These are phyloP conservation scores for Cnemophilus loriae DNA, from an alignment of 2,113 vertebrate species.

Conservation along the genomic window DNA sequence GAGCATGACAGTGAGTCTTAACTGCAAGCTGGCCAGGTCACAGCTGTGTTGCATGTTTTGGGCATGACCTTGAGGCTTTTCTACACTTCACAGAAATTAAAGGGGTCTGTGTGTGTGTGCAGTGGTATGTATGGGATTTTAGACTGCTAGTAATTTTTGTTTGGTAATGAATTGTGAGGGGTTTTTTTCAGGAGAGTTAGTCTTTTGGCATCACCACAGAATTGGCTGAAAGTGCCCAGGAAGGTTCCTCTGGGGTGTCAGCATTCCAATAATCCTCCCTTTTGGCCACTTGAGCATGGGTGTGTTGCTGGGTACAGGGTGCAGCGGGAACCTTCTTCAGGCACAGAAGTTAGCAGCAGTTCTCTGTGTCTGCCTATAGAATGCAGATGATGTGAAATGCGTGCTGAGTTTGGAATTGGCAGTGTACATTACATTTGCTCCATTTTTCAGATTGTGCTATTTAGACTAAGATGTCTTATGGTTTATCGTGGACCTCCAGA, in stretches of 20 bases:
- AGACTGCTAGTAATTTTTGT: neutral
- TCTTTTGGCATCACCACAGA: neutral
- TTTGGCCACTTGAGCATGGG: neutral
- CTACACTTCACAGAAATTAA: neutral
- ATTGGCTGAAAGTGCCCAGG: neutral
- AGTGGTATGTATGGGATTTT: neutral
- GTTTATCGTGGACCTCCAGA: neutral
- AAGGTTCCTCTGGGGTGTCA: neutral
- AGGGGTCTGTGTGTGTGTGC: neutral
- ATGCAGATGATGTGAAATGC: neutral
- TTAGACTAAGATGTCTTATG: neutral
- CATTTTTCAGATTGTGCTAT: neutral
- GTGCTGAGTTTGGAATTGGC: neutral
- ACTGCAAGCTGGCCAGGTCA: neutral
- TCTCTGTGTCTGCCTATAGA: neutral
- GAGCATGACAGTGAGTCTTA: neutral
- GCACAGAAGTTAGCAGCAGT: neutral
- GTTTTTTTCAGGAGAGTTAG: neutral
- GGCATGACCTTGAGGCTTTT: neutral
- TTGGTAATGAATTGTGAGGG: neutral
- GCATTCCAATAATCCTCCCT: neutral
- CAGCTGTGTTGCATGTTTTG: neutral
- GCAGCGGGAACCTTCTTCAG: neutral
- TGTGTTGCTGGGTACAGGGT: neutral
- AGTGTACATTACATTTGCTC: neutral